Base-by-base conservation (phyloP, 2,113 vertebrate genomes). In the Coryphaenoides rupestris region DNA sequence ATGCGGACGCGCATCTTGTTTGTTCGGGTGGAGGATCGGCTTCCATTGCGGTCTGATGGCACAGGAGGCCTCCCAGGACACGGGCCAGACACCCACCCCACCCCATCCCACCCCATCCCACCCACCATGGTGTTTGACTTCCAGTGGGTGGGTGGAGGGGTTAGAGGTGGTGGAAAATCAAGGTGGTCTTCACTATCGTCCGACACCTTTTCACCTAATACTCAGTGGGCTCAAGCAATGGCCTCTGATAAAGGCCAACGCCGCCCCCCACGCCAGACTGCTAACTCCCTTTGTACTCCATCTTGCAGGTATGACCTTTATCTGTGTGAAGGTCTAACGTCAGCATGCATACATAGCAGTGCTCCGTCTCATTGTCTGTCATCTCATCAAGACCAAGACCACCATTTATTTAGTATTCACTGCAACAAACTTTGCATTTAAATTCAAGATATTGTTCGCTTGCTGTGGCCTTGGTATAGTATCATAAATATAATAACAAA, bases 31-130 rank as follows among this genome's bases (percentile, higher is more conserved):
- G 79, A 70, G n/a, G n/a, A n/a, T n/a, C 15, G 68, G 19, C 80
- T 88, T 89, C 80, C 76, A 87, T 90, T 86, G 90, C 89, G 87
- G 69, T 61, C 63, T 77, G 79, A 86, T 72, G 78, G 76, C 79
- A 66, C 60, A 77, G 69, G 62, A 77, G 75, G 82, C 80, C 84
- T 84, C 85, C 72, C 77, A 79, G 82, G 84, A 82, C 82, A 73
- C 59, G 7, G 40, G 75, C 73, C 47, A 49, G 14, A 14, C 47
- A 1, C 47, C 77, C 72, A 65, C 74, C 80, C 79, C n/a, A n/a
- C 71, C 77, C 63, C 28, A 33, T n/a, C 77, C 73, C 47, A 50
- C 47, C 47, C 47, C 15, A n/a, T n/a, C 47, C 77, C 73, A 65
- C 75, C 80, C 79, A 73, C 77, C 63, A 69, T 73, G 74, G 19